These are phyloP conservation scores for Actinemys pallida DNA, from an alignment of 2,113 vertebrate genomes.

Conservation along the genomic window DNA sequence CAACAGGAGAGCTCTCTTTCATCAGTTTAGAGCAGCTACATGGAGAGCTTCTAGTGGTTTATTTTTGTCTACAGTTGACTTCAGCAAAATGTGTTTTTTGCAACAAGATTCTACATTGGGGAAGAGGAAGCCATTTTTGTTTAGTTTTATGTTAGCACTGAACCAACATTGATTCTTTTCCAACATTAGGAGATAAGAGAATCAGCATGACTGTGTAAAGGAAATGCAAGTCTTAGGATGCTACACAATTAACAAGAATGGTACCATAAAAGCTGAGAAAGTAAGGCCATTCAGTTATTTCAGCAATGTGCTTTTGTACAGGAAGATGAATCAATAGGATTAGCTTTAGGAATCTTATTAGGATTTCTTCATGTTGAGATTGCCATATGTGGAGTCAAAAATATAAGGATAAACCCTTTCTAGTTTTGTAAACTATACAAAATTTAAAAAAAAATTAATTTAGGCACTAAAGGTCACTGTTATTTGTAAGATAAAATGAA, in stretches of 20 bases:
- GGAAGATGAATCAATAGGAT: conserved; percentile 47
- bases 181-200: neutral
- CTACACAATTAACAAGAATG: neutral
- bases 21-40: no score
- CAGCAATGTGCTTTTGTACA: neutral
- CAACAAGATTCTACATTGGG: neutral
- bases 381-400: conserved; percentile 76
- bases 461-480: neutral
- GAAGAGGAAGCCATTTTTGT: neutral
- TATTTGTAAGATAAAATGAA: neutral
- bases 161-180: conserved; percentile 14
- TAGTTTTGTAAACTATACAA: neutral
- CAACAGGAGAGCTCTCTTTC: no score
- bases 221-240: neutral
- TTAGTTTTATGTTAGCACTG: conserved; percentile 5
- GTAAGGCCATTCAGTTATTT: neutral
- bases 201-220: neutral
- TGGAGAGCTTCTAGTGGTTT: conserved; percentile 20
- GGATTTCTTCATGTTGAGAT: conserved; percentile 72
- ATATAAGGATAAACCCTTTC: conserved; percentile 68
- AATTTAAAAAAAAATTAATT: neutral
- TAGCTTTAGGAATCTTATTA: conserved; percentile 60
- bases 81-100: conserved; percentile 1
- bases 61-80: neutral
- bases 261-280: neutral